Base-by-base conservation (phyloP, 2,888 invertebrate species). In the Lepidochrysops patricia region DNA sequence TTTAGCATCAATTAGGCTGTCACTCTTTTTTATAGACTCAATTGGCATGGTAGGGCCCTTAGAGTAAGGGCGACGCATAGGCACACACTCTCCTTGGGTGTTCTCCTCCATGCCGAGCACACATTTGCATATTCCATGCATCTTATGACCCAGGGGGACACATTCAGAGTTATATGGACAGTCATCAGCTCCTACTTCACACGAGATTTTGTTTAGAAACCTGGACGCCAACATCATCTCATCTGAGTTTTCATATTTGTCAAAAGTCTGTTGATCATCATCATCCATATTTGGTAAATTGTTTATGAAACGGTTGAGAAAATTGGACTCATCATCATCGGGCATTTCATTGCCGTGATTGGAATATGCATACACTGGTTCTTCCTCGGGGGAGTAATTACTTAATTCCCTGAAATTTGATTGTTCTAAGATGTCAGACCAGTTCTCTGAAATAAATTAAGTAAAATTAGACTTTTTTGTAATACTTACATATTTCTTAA, bases 141-240 rank as follows among this genome's bases (percentile, higher is more conserved):
- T 84, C 72, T 93, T 92, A 0, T 81, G 62, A 1, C 82, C 80
- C 7, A 88, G 57, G 0, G 85, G 85, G 57, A 93, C 80, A 74
- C 96, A 96, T 68, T 93, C 91, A 74, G 96, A 94, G 75, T 95
- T 93, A 25, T 85, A 82, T 0, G 91, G 91, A 71, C 96, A 96
- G 57, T 90, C 84, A 57, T 77, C 89, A 1, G 77, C 73, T 9
- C 91, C 93, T 23, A 92, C 83, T 75, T 92, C 91, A 79, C 95
- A 95, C 2, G 90, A 79, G 9, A 90, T 81, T 65, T 90, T 90
- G 56, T 90, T 82, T 49, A 88, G 73, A 68, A 85, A 90, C 61
- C 80, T 89, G 1, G 82, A 76, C 6, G 89, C 90, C 71, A 90
- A 75, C 61, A 87, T 81, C 80, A 89, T 87, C 54, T 90, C 80